Evolutionary conservation across 2,797 vertebrate species (phyloP).

Genomic region (Hapalemur alaotrensis): DNA sequence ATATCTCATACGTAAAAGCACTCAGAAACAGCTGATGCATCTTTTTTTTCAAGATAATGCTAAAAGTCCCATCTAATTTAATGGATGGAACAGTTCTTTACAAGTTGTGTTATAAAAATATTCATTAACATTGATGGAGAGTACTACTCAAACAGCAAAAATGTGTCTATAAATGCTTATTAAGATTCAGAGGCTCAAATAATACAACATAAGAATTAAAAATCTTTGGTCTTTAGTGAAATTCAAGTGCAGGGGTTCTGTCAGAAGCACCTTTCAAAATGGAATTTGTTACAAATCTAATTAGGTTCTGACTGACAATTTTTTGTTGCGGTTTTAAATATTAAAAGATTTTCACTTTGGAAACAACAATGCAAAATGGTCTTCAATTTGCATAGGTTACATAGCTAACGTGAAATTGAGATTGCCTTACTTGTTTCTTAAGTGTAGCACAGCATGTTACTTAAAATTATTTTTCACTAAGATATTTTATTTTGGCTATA

Average conservation of each 20-base stretch:
- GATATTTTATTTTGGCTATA: neutral
- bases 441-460: neutral
- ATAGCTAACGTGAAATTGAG: neutral
- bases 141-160: conserved; percentile 58
- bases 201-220: neutral
- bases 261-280: neutral
- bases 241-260: neutral
- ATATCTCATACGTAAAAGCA: conserved; percentile 29
- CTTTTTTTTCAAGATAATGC: conserved; percentile 8
- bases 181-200: conserved; percentile 49
- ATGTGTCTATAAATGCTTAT: neutral
- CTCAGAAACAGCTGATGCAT: conserved; percentile 54
- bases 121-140: conserved; percentile 58
- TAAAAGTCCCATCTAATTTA: conserved; percentile 68
- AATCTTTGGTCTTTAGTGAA: conserved; percentile 1
- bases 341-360: neutral
- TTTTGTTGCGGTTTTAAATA: neutral
- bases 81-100: conserved; percentile 57
- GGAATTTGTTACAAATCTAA: neutral
- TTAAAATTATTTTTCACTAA: neutral
- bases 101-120: conserved; percentile 73
- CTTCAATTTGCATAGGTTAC: neutral
- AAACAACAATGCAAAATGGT: neutral
- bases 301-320: neutral
- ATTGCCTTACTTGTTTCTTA: neutral